A percentile compares a stretch with the other conserved stretches of the same genome.
These are phyloP conservation scores for Muscidifurax raptorellus DNA, from an alignment of 1,140 invertebrate species.

Conservation along the genomic window DNA sequence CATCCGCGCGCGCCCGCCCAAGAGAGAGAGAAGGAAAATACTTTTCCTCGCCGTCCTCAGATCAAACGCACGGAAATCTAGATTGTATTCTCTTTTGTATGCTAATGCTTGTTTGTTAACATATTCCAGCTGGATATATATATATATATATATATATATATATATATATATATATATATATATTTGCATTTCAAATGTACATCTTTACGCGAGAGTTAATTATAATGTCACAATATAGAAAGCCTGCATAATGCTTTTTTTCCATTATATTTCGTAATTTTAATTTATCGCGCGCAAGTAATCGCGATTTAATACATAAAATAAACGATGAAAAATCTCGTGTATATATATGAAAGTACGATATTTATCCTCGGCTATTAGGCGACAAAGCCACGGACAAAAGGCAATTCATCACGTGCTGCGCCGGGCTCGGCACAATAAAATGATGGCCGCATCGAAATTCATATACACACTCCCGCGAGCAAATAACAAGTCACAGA, in stretches of 20 bases:
- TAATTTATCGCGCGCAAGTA: too few species aligned
- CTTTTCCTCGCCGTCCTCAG: background rate
- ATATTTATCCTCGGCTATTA: background rate
- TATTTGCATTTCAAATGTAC: conserved; percentile 43
- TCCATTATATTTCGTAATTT: too few species aligned
- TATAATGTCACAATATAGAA: conserved; percentile 42
- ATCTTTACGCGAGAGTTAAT: conserved; percentile 20
- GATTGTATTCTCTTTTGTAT: conserved; percentile 47
- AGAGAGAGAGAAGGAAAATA: conserved; percentile 28
- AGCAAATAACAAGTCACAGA: conserved; percentile 5
- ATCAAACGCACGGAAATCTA: conserved; percentile 23
- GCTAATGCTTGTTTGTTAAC: conserved; percentile 51
- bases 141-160: too few species aligned
- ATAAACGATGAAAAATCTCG: too few species aligned
- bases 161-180: too few species aligned
- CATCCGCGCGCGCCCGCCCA: conserved; percentile 19
- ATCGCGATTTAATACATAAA: too few species aligned
- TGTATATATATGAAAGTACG: background rate
- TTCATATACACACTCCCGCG: background rate
- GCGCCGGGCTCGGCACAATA: background rate
- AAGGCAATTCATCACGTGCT: background rate
- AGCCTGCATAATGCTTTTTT: too few species aligned
- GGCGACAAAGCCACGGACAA: background rate
- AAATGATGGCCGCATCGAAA: background rate
- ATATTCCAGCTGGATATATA: conserved; percentile 11